Conservation (phyloP, 2,797 vertebrate genomes). For the Paedocypris micromegethes region DNA sequence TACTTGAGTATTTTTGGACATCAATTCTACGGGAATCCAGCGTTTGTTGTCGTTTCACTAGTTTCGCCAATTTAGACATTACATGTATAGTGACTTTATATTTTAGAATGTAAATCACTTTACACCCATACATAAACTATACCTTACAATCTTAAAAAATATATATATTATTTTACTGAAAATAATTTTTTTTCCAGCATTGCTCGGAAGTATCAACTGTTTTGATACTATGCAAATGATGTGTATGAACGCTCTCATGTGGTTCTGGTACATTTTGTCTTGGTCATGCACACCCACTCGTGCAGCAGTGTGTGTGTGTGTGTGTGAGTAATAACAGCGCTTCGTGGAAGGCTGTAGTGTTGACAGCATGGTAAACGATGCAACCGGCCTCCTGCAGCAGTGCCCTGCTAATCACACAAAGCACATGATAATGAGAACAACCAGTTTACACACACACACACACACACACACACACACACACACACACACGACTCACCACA, state of each 20-base stretch:
- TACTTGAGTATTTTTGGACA: too few species aligned
- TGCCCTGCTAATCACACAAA: conserved; percentile 39
- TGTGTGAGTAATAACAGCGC: conserved; percentile 55
- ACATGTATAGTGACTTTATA: too few species aligned
- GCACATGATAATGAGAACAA: conserved; percentile 43
- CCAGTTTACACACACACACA: conserved; percentile 19
- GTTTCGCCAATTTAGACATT: too few species aligned
- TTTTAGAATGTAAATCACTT: too few species aligned
- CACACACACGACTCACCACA: conserved; percentile 24
- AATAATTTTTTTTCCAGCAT: conserved; percentile 7
- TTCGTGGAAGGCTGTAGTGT: conserved; percentile 50
- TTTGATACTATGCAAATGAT: conserved; percentile 36
- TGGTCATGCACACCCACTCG: conserved; percentile 32
- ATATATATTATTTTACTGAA: neutral
- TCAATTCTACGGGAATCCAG: too few species aligned
- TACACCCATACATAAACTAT: too few species aligned
- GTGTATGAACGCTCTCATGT: conserved; percentile 19
- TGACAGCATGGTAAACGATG: conserved; percentile 61
- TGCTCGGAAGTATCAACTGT: conserved; percentile 33
- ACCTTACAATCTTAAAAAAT: too few species aligned
- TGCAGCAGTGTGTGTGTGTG: conserved; percentile 19
- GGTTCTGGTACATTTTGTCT: conserved; percentile 31
- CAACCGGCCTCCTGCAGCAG: conserved; percentile 37
- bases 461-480: conserved; percentile 28
- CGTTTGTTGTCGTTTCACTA: too few species aligned